A percentile compares a stretch with the other conserved stretches of the same genome.
phyloP scores from a whole-genome alignment of 2,888 invertebrate genomes.

The Nemotelus pantherinus region DNA sequence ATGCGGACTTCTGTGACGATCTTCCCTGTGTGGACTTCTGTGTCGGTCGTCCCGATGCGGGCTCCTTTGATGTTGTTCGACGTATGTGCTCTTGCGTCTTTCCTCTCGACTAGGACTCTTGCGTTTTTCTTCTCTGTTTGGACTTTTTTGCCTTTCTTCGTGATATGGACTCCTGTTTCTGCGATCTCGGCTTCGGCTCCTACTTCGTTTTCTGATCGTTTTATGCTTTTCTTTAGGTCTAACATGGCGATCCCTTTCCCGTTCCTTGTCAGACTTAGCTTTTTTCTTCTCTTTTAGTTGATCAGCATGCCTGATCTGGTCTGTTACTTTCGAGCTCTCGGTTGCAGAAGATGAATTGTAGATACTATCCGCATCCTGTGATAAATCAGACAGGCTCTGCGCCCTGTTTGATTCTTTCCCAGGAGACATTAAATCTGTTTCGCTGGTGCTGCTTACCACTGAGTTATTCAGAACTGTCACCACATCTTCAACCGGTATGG shows the following conservation, averaged over 20 bases:
- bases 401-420: constrained; percentile 24
- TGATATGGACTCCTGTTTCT: constrained; percentile 55
- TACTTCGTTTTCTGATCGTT: constrained; percentile 51
- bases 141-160: constrained; percentile 57
- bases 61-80: constrained; percentile 50
- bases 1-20: constrained; percentile 53
- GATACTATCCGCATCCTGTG: constrained; percentile 46
- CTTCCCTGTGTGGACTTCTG: constrained; percentile 50
- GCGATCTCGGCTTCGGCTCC: constrained; percentile 47
- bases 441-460: constrained; percentile 56
- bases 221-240: constrained; percentile 57
- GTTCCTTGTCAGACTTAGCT: constrained; percentile 53
- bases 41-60: constrained; percentile 59
- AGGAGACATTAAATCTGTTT: constrained; percentile 54
- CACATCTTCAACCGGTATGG: constrained; percentile 73
- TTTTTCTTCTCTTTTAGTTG: constrained; percentile 57
- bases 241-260: constrained; percentile 54
- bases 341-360: not conserved
- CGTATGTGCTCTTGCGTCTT: constrained; percentile 59
- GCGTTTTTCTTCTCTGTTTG: not conserved
- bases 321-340: constrained; percentile 51
- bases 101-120: constrained; percentile 56
- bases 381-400: constrained; percentile 25
- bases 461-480: constrained; percentile 72
- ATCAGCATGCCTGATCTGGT: constrained; percentile 26